Conservation (phyloP, 1,140 invertebrate genomes). For the Halictus rubicundus region DNA sequence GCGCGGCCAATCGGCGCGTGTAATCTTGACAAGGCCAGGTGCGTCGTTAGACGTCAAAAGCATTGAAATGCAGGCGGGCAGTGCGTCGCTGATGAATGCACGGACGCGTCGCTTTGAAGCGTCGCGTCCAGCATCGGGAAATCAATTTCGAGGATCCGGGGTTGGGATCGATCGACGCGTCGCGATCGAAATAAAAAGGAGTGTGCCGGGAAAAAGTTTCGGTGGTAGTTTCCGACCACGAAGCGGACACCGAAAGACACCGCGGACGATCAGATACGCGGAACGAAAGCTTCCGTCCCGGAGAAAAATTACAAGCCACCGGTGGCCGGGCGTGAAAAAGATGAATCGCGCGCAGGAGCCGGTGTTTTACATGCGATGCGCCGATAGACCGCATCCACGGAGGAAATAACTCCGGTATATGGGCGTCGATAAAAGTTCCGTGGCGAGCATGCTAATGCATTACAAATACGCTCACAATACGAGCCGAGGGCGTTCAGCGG, state of each 20-base stretch:
- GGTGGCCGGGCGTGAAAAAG: conserved; percentile 42
- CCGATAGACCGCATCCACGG: conserved; percentile 30
- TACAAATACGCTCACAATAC: conserved; percentile 19
- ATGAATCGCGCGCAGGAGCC: conserved; percentile 45
- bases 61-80: neutral
- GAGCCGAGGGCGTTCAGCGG: neutral
- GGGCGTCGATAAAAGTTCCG: conserved; percentile 36
- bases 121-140: neutral
- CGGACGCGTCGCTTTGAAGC: neutral
- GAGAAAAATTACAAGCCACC: conserved; percentile 38
- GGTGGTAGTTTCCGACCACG: too few relatives aligned
- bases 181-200: neutral
- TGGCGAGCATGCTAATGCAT: conserved; percentile 47
- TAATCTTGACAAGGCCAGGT: neutral
- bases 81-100: neutral
- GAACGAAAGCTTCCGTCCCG: conserved; percentile 31
- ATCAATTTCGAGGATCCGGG: neutral
- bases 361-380: conserved; percentile 46
- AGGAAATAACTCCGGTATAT: conserved; percentile 46
- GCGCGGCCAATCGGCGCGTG: too few relatives aligned
- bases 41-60: neutral
- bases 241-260: neutral
- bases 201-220: too few relatives aligned
- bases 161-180: neutral
- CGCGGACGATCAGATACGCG: conserved; percentile 26